These are phyloP conservation scores for Gymnoscopelus microlampas DNA, from an alignment of 2,797 vertebrate genomes.

Conservation along the genomic window DNA sequence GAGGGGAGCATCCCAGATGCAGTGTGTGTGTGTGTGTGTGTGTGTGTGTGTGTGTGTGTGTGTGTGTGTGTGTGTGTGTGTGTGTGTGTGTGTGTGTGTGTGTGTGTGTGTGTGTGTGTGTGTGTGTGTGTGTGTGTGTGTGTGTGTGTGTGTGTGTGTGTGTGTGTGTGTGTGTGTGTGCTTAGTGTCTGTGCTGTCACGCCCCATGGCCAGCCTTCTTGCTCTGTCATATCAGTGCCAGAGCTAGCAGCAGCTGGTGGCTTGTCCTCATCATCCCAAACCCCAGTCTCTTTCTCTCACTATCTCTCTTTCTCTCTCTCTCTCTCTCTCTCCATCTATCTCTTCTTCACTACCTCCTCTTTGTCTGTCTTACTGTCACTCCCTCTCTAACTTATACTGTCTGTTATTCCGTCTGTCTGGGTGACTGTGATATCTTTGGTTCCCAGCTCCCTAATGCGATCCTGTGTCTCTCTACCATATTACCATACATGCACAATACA, in stretches of 20 bases:
- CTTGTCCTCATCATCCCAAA: conserved; percentile 39
- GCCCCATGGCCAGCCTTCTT: conserved; percentile 41
- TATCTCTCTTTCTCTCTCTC: background rate
- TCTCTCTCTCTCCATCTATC: background rate
- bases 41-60: conserved; percentile 6
- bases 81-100: conserved; percentile 26
- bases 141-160: conserved; percentile 7
- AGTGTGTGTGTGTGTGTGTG: conserved; percentile 22
- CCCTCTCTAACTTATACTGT: conserved; percentile 20
- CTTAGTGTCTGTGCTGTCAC: conserved; percentile 32
- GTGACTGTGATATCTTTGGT: conserved; percentile 33
- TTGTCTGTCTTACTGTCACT: background rate
- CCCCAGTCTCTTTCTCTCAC: background rate
- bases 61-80: conserved; percentile 1
- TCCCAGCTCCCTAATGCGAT: conserved; percentile 50
- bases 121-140: background rate
- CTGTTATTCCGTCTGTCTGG: conserved; percentile 23
- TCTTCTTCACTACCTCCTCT: background rate
- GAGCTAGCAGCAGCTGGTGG: conserved; percentile 49
- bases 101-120: conserved; percentile 23
- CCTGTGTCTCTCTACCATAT: background rate
- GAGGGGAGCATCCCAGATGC: background rate
- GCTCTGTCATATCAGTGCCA: conserved; percentile 48
- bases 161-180: conserved; percentile 24
- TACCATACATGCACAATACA: no score